Evolutionary conservation across 1,140 invertebrate genomes (phyloP).

Genomic region (Achatina immaculata): DNA sequence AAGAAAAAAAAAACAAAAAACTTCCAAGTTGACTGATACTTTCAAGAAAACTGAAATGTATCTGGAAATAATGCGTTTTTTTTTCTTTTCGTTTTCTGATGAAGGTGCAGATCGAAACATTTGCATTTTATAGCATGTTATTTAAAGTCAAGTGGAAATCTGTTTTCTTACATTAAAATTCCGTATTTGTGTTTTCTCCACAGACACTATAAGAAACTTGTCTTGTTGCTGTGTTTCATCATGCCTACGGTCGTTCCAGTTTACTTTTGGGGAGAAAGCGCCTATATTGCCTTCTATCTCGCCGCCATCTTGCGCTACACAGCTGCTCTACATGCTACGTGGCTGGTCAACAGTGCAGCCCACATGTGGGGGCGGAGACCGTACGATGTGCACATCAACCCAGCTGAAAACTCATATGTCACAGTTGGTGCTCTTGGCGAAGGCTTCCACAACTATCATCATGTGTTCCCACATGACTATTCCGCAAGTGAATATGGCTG

Average conservation of each 20-base stretch:
- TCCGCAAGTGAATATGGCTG: slow-evolving; percentile 80
- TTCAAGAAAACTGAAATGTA: too few species aligned
- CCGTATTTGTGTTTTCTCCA: not conserved
- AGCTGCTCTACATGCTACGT: slow-evolving; percentile 90
- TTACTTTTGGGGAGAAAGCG: slow-evolving; percentile 86
- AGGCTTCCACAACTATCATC: slow-evolving; percentile 97
- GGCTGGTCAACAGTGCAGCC: slow-evolving; percentile 95
- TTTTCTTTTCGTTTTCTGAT: too few species aligned
- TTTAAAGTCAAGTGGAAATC: not conserved
- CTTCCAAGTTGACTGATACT: too few species aligned
- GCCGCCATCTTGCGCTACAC: slow-evolving; percentile 87
- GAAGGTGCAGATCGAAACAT: not conserved
- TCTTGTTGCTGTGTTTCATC: slow-evolving; percentile 87
- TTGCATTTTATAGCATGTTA: not conserved
- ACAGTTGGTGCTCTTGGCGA: slow-evolving; percentile 74
- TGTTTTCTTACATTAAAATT: slow-evolving; percentile 38
- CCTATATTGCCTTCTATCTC: slow-evolving; percentile 85
- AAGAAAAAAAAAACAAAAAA: too few species aligned
- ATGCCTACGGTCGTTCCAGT: slow-evolving; percentile 87
- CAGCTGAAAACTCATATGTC: slow-evolving; percentile 73
- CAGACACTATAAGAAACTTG: slow-evolving; percentile 85
- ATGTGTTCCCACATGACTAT: slow-evolving; percentile 92
- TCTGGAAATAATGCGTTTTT: too few species aligned
- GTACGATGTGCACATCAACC: slow-evolving; percentile 84
- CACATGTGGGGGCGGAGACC: slow-evolving; percentile 92